Base-by-base conservation (phyloP, 1,140 invertebrate species). In the Holotrichia oblita region DNA sequence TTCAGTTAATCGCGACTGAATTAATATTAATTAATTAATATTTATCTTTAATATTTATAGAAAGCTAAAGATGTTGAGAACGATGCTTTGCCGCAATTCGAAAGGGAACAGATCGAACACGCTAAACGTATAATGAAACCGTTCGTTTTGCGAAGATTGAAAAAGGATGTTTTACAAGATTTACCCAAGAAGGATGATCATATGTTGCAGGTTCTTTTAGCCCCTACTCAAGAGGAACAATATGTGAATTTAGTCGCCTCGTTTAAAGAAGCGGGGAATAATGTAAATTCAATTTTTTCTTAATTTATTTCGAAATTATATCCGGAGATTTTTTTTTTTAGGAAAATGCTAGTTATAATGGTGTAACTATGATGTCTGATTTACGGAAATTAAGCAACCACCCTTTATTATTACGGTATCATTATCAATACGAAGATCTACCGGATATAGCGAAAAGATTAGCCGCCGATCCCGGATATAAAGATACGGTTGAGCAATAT, bases 121-220 rank as follows among this genome's bases (percentile, higher is more conserved):
- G 97, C 97, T 0, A 98, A 99, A 85, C 88, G 93, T 78, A 98
- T 99, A 80, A 98, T 99, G 94, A 95, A 95, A 84, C 98, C 98
- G 0, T 99, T 99, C 87, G 93, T 99, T 8, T 88, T 99, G 27
- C 88, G 98, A 14, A 89, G 98, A 78, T 88, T 99, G 4, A 99
- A 99, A 86, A 85, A 89, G 27, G 93, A 97, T 82, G 97, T 99
- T 0, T 89, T 99, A 0, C 89, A 91, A 73, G 93, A 95, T 86
- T 85, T 96, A 81, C 97, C 97, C 0, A 88, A 90, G 82, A 98
- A 98, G 86, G 91, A 88, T 7, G 93, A 96, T 64, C 85, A 91
- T 61, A 90, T 93, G 2, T 88, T 93, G 41, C 87, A 81, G 90
- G 92, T 88, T 82, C 87, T 81, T 0, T 91, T 98, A 92, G 90